A percentile compares a stretch with the other conserved stretches of the same genome.
phyloP scores from a whole-genome alignment of 2,888 invertebrate genomes.

The Halictus quadricinctus region DNA sequence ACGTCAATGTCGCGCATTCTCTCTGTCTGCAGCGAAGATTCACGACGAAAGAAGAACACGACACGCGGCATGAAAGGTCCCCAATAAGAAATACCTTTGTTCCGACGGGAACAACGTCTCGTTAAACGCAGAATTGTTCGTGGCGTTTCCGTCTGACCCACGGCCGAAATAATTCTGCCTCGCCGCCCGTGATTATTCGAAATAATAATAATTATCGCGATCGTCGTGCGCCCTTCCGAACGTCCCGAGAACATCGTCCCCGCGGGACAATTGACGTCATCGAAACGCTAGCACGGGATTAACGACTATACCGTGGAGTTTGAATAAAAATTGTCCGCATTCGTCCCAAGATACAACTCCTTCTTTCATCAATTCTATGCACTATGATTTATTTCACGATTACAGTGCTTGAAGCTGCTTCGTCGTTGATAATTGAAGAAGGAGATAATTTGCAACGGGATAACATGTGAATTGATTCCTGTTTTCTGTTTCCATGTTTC shows the following conservation, averaged over 20 bases:
- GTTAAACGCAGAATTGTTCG: constrained; percentile 72
- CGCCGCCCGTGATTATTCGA: constrained; percentile 19
- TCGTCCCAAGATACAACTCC: too few relatives aligned
- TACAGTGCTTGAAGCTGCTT: too few relatives aligned
- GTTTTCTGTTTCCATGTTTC: background rate
- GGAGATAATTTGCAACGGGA: background rate
- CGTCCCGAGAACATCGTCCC: background rate
- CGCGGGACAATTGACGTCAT: constrained; percentile 20
- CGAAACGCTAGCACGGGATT: constrained; percentile 12
- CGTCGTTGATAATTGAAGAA: too few relatives aligned
- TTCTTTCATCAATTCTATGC: too few relatives aligned
- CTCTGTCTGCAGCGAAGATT: constrained; percentile 49
- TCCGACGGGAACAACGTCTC: constrained; percentile 59
- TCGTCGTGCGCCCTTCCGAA: background rate
- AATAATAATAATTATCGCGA: constrained; percentile 13
- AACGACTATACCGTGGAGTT: background rate
- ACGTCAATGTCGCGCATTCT: constrained; percentile 50
- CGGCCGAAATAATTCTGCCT: background rate
- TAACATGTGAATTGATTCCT: background rate
- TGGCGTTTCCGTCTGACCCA: constrained; percentile 13
- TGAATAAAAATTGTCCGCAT: background rate
- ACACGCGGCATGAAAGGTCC: constrained; percentile 43
- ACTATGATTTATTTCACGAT: too few relatives aligned
- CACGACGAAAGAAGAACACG: constrained; percentile 58
- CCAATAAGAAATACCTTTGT: constrained; percentile 63